phyloP scores from a whole-genome alignment of 2,113 vertebrate genomes.

The Pundamilia nyererei region DNA sequence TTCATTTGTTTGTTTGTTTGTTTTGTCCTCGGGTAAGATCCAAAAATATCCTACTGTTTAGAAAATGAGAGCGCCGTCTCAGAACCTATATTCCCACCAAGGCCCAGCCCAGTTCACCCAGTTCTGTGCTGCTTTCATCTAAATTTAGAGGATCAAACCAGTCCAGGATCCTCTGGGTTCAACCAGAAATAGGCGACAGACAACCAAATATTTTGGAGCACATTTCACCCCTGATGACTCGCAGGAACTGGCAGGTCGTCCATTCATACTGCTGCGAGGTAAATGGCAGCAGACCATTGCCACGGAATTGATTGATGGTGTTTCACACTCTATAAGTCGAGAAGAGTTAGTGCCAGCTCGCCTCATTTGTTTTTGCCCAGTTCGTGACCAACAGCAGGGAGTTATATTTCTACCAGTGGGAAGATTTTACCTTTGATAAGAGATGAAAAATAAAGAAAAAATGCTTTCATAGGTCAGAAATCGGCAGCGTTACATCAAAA shows the following conservation, averaged over 20 bases:
- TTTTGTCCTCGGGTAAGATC: neutral
- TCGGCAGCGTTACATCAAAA: neutral
- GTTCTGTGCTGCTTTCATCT: neutral
- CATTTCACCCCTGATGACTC: neutral
- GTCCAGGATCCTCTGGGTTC: conserved; percentile 12
- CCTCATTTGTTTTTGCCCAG: neutral
- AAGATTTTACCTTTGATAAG: neutral
- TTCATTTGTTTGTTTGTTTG: accelerated
- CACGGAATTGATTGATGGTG: conserved; percentile 48
- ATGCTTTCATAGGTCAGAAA: neutral
- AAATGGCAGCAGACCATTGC: conserved; percentile 38
- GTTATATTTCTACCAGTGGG: neutral
- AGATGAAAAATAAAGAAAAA: neutral
- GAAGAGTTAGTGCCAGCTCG: conserved; percentile 16
- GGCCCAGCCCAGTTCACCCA: neutral
- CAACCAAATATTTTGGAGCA: neutral
- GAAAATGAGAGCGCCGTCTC: accelerated
- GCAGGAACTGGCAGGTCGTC: neutral
- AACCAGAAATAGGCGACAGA: neutral
- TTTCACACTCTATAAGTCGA: conserved; percentile 18
- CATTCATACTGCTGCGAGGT: conserved; percentile 47
- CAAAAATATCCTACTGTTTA: neutral
- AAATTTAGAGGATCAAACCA: neutral
- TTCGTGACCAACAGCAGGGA: neutral
- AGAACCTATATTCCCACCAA: neutral